Evolutionary conservation across 2,113 vertebrate genomes (phyloP).

Genomic region (Corvus cornix): DNA sequence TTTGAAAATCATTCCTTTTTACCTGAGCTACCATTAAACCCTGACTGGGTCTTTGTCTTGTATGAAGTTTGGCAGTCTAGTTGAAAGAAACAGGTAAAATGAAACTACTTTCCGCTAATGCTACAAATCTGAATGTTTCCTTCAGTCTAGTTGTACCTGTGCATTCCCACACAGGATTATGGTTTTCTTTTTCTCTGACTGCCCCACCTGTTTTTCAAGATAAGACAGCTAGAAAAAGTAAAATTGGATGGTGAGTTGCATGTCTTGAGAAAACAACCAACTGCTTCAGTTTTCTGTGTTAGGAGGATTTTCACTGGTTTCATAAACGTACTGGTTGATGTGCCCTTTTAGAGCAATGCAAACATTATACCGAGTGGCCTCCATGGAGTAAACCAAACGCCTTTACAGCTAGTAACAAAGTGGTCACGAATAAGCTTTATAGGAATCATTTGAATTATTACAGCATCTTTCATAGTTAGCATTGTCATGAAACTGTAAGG

Average conservation of each 20-base stretch:
- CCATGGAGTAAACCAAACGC: not conserved
- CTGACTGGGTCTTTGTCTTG: not conserved
- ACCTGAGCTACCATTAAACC: not conserved
- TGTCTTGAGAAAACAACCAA: not conserved
- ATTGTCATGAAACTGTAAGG: not conserved
- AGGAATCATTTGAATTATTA: not conserved
- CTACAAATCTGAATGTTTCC: not conserved
- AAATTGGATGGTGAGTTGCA: not conserved
- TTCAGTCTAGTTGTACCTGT: not conserved
- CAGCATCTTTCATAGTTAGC: not conserved
- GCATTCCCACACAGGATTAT: not conserved
- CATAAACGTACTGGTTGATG: not conserved
- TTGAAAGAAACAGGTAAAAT: not conserved
- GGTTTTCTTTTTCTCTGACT: not conserved
- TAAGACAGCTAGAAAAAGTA: not conserved
- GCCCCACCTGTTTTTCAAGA: not conserved
- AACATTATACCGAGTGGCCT: not conserved
- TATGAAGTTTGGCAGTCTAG: not conserved
- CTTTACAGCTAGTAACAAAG: not conserved
- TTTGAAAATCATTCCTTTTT: not conserved
- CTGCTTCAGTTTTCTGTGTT: not conserved
- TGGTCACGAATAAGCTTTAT: not conserved
- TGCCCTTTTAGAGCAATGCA: not conserved
- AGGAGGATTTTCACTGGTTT: not conserved
- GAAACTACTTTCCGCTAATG: not conserved